Evolutionary conservation across 2,113 vertebrate species (phyloP), one percentile per base, ranked within the genome.

Genomic region (Nanger granti): DNA sequence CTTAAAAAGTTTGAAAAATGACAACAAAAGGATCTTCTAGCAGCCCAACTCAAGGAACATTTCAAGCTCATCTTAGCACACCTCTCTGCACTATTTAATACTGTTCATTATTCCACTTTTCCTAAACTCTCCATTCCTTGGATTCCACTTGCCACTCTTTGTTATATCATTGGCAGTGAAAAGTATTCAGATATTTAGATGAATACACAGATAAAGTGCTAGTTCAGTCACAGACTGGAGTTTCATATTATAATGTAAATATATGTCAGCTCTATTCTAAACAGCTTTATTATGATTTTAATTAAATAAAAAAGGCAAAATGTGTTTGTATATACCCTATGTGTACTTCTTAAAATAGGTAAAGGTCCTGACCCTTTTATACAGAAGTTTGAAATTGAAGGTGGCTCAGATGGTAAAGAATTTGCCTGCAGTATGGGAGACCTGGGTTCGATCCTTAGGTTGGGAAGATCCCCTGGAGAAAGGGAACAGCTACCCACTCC

Each of bases 251-350:
- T 97, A 94, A 52, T 98, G 98, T 98, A 98, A 98, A 98, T 98
- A 96, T 98, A 98, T 98, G 95, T 98, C 98, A 98, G 93, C 98
- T 97, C 97, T 98, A 97, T 98, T 98, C 98, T 99, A 97, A 98
- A 98, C 98, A 98, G 96, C 97, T 99, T 97, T 97, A 96, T 98
- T 98, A 96, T 98, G 97, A 98, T 96, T 98, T 98, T 98, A 98
- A 98, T 98, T 97, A 97, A 98, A 91, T 98, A 98, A 98, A 98
- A 89, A 97, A 98, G 87, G 97, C 98, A 98, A 99, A 98, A 98
- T 98, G 98, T 98, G 98, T 98, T 97, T 99, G 98, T 99, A 98
- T 99, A 98, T 99, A 98, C 98, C 97, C 98, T 99, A 99, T 98
- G 97, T 98, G 98, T 98, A 98, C 98, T 98, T 98, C 98, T 99